These are phyloP conservation scores for Heterohyrax brucei DNA, from an alignment of 2,797 vertebrate genomes.

Conservation along the genomic window DNA sequence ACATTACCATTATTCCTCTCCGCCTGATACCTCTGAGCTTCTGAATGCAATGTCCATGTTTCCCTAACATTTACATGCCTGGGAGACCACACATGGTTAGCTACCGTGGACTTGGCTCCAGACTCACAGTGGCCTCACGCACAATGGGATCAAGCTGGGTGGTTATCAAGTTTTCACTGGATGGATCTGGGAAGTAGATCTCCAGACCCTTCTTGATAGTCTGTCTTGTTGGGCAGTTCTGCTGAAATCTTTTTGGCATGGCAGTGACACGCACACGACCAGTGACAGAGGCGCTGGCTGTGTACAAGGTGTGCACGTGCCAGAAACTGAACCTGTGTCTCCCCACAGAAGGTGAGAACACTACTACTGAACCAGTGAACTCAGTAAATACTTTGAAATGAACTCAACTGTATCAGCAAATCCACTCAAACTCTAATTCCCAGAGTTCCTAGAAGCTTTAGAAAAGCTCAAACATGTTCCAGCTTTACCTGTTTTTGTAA, in stretches of 20 bases:
- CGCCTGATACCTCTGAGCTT: not conserved
- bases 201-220: not conserved
- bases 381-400: not conserved
- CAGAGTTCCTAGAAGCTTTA: conserved; percentile 22
- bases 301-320: not conserved
- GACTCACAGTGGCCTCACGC: not conserved
- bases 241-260: not conserved
- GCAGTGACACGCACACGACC: not conserved
- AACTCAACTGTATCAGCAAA: conserved; percentile 29
- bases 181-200: not conserved
- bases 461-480: not conserved
- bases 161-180: not conserved
- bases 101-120: not conserved
- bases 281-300: not conserved
- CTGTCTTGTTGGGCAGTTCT: not conserved
- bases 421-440: conserved; percentile 20
- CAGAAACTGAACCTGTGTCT: not conserved
- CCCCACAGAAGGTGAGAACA: not conserved
- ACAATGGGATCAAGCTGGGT: not conserved
- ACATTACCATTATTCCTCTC: not conserved
- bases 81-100: not conserved
- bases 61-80: not conserved
- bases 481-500: conserved; percentile 61
- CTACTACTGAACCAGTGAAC: not conserved
- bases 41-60: not conserved